Conservation (phyloP, 2,113 vertebrate species). For the Haemorhous mexicanus region DNA sequence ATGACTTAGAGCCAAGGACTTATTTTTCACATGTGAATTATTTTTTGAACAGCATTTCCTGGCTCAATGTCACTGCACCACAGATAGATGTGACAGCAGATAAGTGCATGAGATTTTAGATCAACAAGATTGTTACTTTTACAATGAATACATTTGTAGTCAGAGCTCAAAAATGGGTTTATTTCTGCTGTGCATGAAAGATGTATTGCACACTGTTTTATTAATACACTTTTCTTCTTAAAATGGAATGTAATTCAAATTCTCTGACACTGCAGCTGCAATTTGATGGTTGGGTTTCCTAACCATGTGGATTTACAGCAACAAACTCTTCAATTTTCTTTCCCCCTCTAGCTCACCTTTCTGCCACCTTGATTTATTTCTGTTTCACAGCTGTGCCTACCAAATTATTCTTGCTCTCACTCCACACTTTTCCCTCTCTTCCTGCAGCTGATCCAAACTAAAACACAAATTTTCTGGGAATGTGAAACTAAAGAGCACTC, state of each 20-base stretch:
- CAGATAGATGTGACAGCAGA: background rate
- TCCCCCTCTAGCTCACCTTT: conserved; percentile 4
- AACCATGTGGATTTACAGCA: conserved; percentile 4
- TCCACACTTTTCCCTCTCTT: background rate
- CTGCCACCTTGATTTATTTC: conserved; percentile 51
- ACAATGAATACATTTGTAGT: conserved; percentile 5
- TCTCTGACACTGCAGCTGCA: conserved; percentile 14
- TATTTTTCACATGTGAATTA: conserved; percentile 31
- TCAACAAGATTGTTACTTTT: conserved; percentile 12
- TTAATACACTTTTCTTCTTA: conserved; percentile 9
- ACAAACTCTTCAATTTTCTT: conserved; percentile 34
- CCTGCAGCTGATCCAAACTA: background rate
- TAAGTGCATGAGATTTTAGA: background rate
- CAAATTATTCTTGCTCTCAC: conserved; percentile 1
- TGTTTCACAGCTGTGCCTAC: conserved; percentile 26
- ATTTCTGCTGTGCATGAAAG: background rate
- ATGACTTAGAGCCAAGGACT: background rate
- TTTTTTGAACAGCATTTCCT: conserved; percentile 17
- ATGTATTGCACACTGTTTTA: background rate
- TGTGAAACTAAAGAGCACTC: background rate
- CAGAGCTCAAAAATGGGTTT: conserved; percentile 11
- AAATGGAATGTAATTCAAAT: conserved; percentile 24
- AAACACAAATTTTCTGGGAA: background rate
- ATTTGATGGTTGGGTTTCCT: conserved; percentile 5
- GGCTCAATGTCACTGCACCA: background rate